Percentiles rank a stretch among this genome's conserved stretches.
Conservation (phyloP, 1,140 invertebrate genomes). For the Reticulitermes speratus region DNA sequence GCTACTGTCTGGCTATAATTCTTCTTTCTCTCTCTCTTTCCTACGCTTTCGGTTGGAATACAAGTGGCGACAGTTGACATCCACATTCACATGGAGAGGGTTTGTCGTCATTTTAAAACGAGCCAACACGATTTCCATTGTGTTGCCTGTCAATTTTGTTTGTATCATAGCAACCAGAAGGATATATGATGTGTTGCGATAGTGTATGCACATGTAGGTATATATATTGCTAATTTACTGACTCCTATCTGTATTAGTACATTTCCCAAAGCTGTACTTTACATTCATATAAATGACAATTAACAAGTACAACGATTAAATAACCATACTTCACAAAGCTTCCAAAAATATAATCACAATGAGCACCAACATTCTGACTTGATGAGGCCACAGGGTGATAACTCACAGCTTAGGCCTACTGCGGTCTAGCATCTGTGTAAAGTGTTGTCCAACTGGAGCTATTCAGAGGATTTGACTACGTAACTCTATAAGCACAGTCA, state of each 20-base stretch:
- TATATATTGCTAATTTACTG: neutral
- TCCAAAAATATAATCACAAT: neutral
- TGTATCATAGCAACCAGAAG: neutral
- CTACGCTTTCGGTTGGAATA: neutral
- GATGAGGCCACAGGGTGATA: too few relatives aligned
- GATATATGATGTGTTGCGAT: slow-evolving; percentile 12
- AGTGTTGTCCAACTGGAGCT: too few relatives aligned
- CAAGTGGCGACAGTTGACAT: slow-evolving; percentile 17
- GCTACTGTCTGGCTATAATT: neutral
- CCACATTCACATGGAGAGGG: neutral
- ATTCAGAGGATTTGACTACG: too few relatives aligned
- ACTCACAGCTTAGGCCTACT: too few relatives aligned
- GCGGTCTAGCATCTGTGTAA: too few relatives aligned
- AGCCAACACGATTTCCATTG: slow-evolving; percentile 14
- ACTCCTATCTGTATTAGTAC: neutral
- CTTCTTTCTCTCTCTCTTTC: neutral
- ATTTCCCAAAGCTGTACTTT: neutral
- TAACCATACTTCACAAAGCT: neutral
- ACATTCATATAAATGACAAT: neutral
- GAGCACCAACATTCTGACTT: neutral
- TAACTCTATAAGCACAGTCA: too few relatives aligned
- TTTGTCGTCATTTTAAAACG: slow-evolving; percentile 13
- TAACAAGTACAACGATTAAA: neutral
- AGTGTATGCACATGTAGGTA: neutral
- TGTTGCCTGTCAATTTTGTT: slow-evolving; percentile 16